Base-by-base conservation (phyloP, 2,113 vertebrate genomes). In the Ptychochromis oligacanthus region DNA sequence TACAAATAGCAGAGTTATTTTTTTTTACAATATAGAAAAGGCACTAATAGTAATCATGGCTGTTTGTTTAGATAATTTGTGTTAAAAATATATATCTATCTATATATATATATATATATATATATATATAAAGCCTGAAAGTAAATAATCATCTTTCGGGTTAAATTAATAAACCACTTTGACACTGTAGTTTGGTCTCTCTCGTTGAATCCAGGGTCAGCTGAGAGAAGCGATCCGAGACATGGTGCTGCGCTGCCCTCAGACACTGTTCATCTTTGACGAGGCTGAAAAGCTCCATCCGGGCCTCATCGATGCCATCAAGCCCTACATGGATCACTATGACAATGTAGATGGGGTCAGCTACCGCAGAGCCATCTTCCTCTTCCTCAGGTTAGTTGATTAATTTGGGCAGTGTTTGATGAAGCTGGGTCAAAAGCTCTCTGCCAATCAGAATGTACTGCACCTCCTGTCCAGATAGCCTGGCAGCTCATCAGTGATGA, bases 261-360 rank as follows among this genome's bases (percentile, higher is more conserved):
- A 98, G 95, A 93, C 97, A 24, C 94, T 98, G 62, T 97, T 99
- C 87, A 96, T 99, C 90, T 99, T 99, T 0, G 97, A 99, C 1
- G 98, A 99, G 86, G 97, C 97, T 0, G 98, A 99, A 92, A 99
- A 99, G 90, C 96, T 99, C 70, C 97, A 98, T 28, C 94, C 94
- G 0, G 94, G 89, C 24, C 97, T 99, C 75, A 96, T 99, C 40
- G 96, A 98, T 2, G 96, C 96, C 81, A 95, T 99, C 55, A 95
- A 94, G 67, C 96, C 96, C 38, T 96, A 95, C 88, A 85, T 98
- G 95, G 95, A 96, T 86, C 95, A 36, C 52, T 89, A 89, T 5
- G 81, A 94, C 91, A 92, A 89, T 2, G 61, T 94, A 17, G 92
- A 92, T 14, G 92, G 91, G 2, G 92, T 89, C 0, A 92, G 93